phyloP scores from a whole-genome alignment of 2,888 invertebrate species.

The Kryphioiulus occultus region DNA sequence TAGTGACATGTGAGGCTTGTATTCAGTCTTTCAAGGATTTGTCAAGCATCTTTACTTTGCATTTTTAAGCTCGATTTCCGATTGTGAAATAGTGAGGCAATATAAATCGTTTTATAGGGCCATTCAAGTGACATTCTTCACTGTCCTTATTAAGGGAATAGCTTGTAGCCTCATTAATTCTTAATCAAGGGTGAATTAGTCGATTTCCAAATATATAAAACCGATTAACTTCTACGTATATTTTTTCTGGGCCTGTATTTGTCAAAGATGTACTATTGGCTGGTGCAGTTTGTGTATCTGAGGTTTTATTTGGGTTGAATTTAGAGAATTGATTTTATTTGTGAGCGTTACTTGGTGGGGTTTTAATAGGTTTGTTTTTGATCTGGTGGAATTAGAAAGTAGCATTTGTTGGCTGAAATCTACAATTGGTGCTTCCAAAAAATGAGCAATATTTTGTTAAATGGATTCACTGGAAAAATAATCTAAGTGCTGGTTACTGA shows the following conservation, averaged over 20 bases:
- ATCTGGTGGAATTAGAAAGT: conserved; percentile 18
- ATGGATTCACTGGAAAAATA: background rate
- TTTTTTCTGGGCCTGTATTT: background rate
- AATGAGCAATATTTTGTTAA: conserved; percentile 36
- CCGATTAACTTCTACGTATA: background rate
- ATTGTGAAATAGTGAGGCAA: background rate
- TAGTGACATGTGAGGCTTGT: background rate
- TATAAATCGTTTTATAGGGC: background rate
- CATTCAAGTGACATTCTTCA: background rate
- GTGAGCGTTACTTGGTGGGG: background rate
- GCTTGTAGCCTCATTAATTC: background rate
- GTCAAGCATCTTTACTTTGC: background rate
- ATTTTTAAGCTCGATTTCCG: background rate
- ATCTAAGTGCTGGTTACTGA: background rate
- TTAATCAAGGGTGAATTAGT: background rate
- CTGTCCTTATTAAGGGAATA: background rate
- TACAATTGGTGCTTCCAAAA: conserved; percentile 36
- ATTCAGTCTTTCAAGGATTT: background rate
- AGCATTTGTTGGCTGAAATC: background rate
- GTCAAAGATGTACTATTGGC: background rate
- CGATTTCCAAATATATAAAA: background rate
- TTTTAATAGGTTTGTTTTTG: conserved; percentile 11
- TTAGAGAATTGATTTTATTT: conserved; percentile 13
- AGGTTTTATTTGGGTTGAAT: background rate
- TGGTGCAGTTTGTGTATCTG: conserved; percentile 6